Base-by-base conservation (phyloP, 2,113 vertebrate species). In the Pelobates fuscus region DNA sequence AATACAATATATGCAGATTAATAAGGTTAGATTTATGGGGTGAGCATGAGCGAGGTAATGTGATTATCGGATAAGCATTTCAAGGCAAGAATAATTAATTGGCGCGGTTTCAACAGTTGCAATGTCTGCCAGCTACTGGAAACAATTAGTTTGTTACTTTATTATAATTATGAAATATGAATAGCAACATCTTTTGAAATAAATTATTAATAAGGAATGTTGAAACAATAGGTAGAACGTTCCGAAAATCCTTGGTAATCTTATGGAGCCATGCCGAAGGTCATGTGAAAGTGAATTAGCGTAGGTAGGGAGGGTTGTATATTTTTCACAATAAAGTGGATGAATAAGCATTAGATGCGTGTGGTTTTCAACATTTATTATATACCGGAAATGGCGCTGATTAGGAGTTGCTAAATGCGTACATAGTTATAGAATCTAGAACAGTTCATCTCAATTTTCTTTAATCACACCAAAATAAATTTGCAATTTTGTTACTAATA, bases 111-210 rank as follows among this genome's bases (percentile, higher is more conserved):
- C 57, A 60, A 27, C 21, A 54, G 44, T n/a, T 24, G 12, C 67
- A 18, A 17, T 41, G 67, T 69, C 67, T 57, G 67, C 57, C 69
- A 71, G 59, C 32, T 11, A 26, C 69, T 3, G 20, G 37, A 61
- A 71, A 71, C 69, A 61, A 71, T 71, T 60, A 61, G 37, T 71
- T 71, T 71, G 32, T 55, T 26, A 59, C 57, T 59, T 71, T 37
- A 14, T 17, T 21, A 21, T 71, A 71, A 71, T 71, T 24, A 58
- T 69, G 46, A 68, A 68, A 54, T 54, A 68, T 68, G 67, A 69
- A 69, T 57, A 69, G 41, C 57, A 58, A 57, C 2, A 18, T 37
- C 37, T n/a, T 15, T 24, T 24, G 57, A 49, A 14, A 29, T 49
- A 41, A 25, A 46, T 8, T 17, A 43, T 44, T 70, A 41, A 18